Evolutionary conservation across 1,140 invertebrate genomes (phyloP), one percentile per base, ranked within the genome.

Genomic region (Sinonovacula constricta): DNA sequence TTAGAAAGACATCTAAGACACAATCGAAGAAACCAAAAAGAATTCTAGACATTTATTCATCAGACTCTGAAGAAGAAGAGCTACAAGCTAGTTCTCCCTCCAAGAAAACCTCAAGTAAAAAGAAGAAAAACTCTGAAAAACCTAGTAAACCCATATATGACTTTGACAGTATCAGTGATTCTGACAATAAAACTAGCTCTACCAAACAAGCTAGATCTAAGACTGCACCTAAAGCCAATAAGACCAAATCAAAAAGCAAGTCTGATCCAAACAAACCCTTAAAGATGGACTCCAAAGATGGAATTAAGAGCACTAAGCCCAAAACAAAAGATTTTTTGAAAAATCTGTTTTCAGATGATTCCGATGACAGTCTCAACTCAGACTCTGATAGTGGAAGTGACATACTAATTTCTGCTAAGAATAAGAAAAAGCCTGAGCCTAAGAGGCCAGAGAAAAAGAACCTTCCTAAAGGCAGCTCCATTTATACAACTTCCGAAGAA

Each of bases 41-140:
- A 65, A 76, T 84, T 18, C 49, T 81, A 15, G 81, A 85, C 33
- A 81, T 85, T n/a, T 84, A 84, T 53, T 84, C 84, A 5, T 84
- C 84, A 14, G 84, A 85, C 60, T 84, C 82, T 36, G 81, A 83
- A 49, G 76, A 75, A 60, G 77, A 85, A 77, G 68, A 80, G 60
- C 68, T 63, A 15, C 67, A 54, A 22, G 30, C n/a, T 5, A 82
- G 80, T 45, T 30, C 66, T 22, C 66, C 70, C 22, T 62, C 77
- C 12, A 80, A 70, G 31, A 83, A 83, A 33, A 24, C 63, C n/a
- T 39, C 59, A 51, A 14, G 26, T 12, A 77, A 81, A 59, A 71
- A 76, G 56, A 70, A 76, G 56, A 81, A 76, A 56, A 14, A 53
- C 0, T 49, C 63, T 62, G 33, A 62, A 7, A 70, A 45, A 53